Evolutionary conservation across 2,888 invertebrate genomes (phyloP).

Genomic region (Dasysyrphus albostriatus): DNA sequence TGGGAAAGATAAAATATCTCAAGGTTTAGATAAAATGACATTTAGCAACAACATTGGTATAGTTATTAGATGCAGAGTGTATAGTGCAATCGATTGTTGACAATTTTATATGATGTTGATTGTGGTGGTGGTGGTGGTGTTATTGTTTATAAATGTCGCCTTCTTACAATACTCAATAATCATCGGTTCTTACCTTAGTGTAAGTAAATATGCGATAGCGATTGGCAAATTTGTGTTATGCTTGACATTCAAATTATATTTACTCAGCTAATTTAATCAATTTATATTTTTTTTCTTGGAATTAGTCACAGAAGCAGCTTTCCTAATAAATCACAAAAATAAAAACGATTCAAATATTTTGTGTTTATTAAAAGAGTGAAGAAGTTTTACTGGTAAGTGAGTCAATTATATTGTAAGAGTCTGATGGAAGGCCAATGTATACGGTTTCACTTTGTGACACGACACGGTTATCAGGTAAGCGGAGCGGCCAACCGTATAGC

Average conservation of each 20-base stretch:
- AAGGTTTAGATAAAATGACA: constrained; percentile 46
- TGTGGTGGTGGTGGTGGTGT: too few relatives aligned
- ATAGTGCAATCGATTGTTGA: constrained; percentile 41
- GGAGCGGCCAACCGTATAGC: constrained; percentile 3
- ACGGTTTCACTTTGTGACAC: constrained; percentile 30
- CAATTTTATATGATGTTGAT: constrained; percentile 4
- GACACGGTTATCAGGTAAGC: neutral
- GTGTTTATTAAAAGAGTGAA: neutral
- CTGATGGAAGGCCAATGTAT: constrained; percentile 27
- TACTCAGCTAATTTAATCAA: constrained; percentile 38
- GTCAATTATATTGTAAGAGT: neutral
- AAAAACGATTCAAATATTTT: neutral
- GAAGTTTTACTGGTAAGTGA: constrained; percentile 9
- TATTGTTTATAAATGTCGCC: constrained; percentile 1
- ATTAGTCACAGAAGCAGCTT: constrained; percentile 11
- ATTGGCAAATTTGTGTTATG: constrained; percentile 45
- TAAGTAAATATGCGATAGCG: neutral
- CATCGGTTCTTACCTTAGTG: constrained; percentile 48
- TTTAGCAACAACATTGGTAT: constrained; percentile 44
- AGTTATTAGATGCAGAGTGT: constrained; percentile 37
- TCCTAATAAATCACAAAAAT: constrained; percentile 1
- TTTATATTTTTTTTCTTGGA: neutral
- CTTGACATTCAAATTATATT: constrained; percentile 64
- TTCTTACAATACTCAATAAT: constrained; percentile 22
- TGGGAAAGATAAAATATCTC: constrained; percentile 21